Evolutionary conservation across 2,888 invertebrate species (phyloP), one percentile per base, ranked within the genome.

Genomic region (Helicoverpa assulta): DNA sequence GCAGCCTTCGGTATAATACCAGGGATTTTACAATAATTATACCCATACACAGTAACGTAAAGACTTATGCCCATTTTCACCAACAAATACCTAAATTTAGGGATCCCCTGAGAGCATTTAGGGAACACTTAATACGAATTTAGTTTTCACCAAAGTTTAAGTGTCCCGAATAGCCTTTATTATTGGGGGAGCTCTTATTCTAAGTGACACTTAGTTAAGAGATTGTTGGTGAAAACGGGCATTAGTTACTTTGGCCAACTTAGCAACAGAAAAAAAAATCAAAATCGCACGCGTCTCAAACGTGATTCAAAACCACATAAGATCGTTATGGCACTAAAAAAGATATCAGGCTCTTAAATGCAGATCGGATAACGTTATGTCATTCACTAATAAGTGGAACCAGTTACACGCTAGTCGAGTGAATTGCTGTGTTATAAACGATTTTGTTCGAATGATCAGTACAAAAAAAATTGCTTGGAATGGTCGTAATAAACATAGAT

Each of bases 321-420:
- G 26, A 40, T 40, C 19, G 18, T 55, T 61, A 54, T 66, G 10
- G 12, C 58, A 61, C 29, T 76, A 72, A 67, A 76, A 62, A 61
- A 16, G 33, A 43, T 55, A 53, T 50, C 54, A 19, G 14, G 52
- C 40, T 69, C 5, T 69, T 29, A 52, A 63, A 75, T 70, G 55
- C 59, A 60, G 37, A 79, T 70, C 21, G 40, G 43, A 64, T 56
- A 67, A 54, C 29, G 54, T 75, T 80, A 80, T 80, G 65, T 79
- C 65, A 47, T 47, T 47, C 47, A 75, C 59, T 16, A 7, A 37
- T 43, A 63, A 50, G 62, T 59, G 59, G 56, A 75, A 75, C 76
- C 62, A 70, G 70, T 66, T 60, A 26, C 2, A 47, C 5, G n/a
- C 40, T 40, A n/a, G 2, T 53, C 37, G 0, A 33, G 57, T 62